Evolutionary conservation across 1,140 invertebrate species (phyloP).

Genomic region (Muscidifurax raptorellus): DNA sequence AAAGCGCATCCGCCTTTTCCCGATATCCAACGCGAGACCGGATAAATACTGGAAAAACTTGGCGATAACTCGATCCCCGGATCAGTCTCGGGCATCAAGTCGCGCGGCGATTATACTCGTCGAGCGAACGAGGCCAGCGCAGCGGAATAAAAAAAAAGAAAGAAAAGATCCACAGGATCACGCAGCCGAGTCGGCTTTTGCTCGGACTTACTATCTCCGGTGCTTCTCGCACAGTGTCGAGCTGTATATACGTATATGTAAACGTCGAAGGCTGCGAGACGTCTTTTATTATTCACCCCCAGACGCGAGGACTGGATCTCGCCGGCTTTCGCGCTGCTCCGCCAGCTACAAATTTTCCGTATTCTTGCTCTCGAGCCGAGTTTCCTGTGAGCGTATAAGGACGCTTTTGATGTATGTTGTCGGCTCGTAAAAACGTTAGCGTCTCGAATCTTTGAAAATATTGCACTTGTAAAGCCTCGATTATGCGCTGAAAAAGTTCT

Average conservation of each 20-base stretch:
- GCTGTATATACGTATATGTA: not conserved
- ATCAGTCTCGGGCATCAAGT: not conserved
- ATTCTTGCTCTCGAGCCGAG: not conserved
- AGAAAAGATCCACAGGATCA: conserved; percentile 3
- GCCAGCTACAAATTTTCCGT: not conserved
- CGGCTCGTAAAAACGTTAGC: no score
- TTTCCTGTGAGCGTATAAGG: not conserved
- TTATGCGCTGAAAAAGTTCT: no score
- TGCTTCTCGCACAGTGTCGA: not conserved
- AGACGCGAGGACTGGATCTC: not conserved
- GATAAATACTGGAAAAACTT: conserved; percentile 2
- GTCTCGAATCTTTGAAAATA: no score
- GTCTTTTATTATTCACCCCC: conserved; percentile 33
- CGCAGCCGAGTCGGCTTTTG: not conserved
- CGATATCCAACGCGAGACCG: no score
- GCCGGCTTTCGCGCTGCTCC: not conserved
- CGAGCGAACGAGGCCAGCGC: not conserved
- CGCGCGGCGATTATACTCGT: not conserved
- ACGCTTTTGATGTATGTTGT: no score
- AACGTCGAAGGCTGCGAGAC: not conserved
- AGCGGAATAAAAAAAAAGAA: not conserved
- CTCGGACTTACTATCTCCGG: not conserved
- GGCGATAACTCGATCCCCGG: not conserved
- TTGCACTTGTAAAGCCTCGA: no score
- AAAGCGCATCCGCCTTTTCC: no score